These are phyloP conservation scores for Ibycter americanus DNA, from an alignment of 2,797 vertebrate genomes.

Conservation along the genomic window DNA sequence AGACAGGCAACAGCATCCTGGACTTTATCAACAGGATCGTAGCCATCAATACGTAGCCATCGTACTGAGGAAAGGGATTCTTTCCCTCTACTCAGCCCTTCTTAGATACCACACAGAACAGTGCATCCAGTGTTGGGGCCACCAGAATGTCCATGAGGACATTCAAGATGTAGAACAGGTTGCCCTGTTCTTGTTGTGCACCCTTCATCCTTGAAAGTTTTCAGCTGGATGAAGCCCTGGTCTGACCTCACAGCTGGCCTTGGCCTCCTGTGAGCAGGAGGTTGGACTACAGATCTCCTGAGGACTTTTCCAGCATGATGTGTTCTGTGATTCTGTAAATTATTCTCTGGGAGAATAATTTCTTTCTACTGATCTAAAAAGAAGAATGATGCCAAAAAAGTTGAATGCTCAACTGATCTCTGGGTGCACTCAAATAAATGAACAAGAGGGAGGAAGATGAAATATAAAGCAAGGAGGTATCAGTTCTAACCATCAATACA, in stretches of 20 bases:
- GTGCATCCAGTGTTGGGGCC: fast-evolving
- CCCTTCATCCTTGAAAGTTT: background rate
- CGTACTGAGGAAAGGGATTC: background rate
- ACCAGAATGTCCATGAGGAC: background rate
- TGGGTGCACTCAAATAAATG: background rate
- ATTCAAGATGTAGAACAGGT: background rate
- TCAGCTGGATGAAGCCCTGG: background rate
- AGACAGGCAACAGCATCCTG: background rate
- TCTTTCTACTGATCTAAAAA: background rate
- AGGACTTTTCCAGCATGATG: background rate
- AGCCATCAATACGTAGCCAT: background rate
- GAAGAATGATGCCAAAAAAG: background rate
- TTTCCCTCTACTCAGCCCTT: background rate
- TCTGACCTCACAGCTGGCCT: background rate
- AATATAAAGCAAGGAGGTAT: background rate
- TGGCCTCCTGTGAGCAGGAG: background rate
- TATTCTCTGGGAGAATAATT: background rate
- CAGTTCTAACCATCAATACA: background rate
- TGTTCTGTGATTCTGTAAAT: background rate
- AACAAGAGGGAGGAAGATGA: background rate
- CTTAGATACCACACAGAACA: background rate
- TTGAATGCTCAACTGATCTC: background rate
- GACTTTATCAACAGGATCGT: background rate
- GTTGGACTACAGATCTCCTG: background rate
- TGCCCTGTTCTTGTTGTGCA: background rate